Evolutionary conservation across 2,797 vertebrate species (phyloP), one percentile per base, ranked within the genome.

Genomic region (Ispidina picta): DNA sequence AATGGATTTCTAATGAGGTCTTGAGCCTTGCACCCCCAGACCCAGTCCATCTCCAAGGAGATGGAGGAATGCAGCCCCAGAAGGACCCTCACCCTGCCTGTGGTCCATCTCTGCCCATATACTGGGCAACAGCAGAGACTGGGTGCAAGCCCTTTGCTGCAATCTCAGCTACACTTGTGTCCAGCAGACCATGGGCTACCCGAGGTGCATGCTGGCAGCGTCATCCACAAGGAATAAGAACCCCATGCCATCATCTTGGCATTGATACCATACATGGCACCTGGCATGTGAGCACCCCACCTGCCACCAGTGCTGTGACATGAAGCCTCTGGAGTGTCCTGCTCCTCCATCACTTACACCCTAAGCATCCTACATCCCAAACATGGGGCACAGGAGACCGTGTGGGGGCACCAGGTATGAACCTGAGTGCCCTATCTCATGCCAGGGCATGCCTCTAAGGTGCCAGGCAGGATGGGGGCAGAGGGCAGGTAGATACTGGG

Each of bases 1-100:
- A 83, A 94, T 92, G 89, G 48, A 29, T 83, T 95, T 92, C 73
- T 94, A 65, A 89, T 75, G 59, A 63, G 76, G 51, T 91, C 80
- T 65, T 83, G 35, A 87, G 66, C 59, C 62, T 72, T 51, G 73
- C 43, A 69, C 12, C 62, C 29, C 55, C 35, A 51, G 49, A 26
- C 41, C 31, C 18, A 48, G 31, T 18, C 58, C 29, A 43, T 87
- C 84, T 95, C 95, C 92, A 83, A 44, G 89, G 88, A 39, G 79
- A 94, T 69, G 29, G 8, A 73, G 44, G 85, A 94, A 94, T 92
- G 95, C 26, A 22, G 29, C 55, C 43, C 6, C 0, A 0, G 35
- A 12, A 59, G 59, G 28, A 74, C 58, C 6, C 48, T 85, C 62
- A 43, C 5, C 8, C 10, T 0, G 0, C 44, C 44, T 1, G 1